Base-by-base conservation (phyloP, 1,140 invertebrate species). In the Acromyrmex echinatior region DNA sequence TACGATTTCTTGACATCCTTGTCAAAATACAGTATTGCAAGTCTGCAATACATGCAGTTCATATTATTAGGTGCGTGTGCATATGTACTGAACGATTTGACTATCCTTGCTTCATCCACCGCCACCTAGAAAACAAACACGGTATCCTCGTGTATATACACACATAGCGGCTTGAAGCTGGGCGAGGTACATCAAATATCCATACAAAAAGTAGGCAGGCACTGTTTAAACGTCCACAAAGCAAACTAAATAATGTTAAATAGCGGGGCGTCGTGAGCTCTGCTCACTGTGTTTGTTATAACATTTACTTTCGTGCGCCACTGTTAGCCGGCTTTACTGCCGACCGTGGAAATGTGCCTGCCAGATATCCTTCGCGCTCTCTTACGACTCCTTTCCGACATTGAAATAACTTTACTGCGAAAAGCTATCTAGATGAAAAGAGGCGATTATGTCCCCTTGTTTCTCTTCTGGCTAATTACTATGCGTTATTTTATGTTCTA, bases 171-270 rank as follows among this genome's bases (percentile, higher is more conserved):
- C 82, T 62, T 68, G 88, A 85, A 88, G 70, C 87, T 80, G 71
- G 68, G 82, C 86, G 77, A 70, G 88, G 86, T 88, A 90, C 90
- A 92, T 92, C 78, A 89, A 92, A 91, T 91, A 91, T 87, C 91
- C 78, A 86, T 90, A 87, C 66, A 90, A 91, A 91, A 92, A 90
- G 89, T 92, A 92, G 92, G 92, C 88, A 88, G 91, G 89, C 90
- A 91, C 88, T 93, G 94, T 95, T 95, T 94, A 93, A 94, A 94
- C 92, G 91, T 92, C 92, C 91, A 94, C 93, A 95, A 95, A 95
- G 93, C 93, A 94, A 95, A 93, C 94, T 93, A 95, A 95, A 95
- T 95, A 95, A 94, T 94, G 92, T 95, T 93, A 94, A 95, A 95
- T 94, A 95, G 94, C 93, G 91, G 93, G 93, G 92, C 87, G 92